phyloP scores from a whole-genome alignment of 2,888 invertebrate genomes.

The Opisthograptis luteolata region DNA sequence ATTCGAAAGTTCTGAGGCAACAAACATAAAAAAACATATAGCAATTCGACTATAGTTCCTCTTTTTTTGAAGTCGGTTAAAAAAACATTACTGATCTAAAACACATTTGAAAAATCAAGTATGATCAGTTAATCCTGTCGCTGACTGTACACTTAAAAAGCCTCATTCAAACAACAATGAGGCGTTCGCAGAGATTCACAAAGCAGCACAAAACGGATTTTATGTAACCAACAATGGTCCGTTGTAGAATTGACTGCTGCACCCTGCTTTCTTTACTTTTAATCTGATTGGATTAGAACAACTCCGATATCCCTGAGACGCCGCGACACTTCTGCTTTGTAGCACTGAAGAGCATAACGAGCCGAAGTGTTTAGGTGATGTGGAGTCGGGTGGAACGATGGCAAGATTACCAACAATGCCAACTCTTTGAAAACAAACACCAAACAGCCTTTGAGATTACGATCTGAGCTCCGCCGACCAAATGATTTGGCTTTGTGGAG shows the following conservation, averaged over 20 bases:
- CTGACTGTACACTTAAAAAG: constrained; percentile 1
- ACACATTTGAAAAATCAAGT: no score
- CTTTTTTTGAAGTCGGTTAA: no score
- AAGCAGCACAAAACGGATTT: constrained; percentile 34
- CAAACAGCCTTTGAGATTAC: constrained; percentile 18
- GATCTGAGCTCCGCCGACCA: constrained; percentile 20
- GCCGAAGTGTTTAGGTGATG: no score
- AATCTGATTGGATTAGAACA: constrained; percentile 36
- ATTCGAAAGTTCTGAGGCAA: no score
- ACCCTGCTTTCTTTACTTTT: constrained; percentile 16
- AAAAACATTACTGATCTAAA: no score
- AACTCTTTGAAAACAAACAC: constrained; percentile 21
- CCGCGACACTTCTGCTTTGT: constrained; percentile 24
- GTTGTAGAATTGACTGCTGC: constrained; percentile 23
- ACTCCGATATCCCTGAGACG: constrained; percentile 4
- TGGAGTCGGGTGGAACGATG: constrained; percentile 19
- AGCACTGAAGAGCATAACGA: neutral
- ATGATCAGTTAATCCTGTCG: no score
- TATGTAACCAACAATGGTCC: constrained; percentile 20
- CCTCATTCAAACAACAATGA: constrained; percentile 12
- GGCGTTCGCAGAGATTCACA: constrained; percentile 11
- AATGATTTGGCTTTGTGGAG: constrained; percentile 4
- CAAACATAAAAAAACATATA: no score
- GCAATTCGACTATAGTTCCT: no score
- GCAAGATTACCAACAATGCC: constrained; percentile 15